These are phyloP conservation scores for Phoxinus phoxinus DNA, from an alignment of 2,113 vertebrate genomes.

Conservation along the genomic window DNA sequence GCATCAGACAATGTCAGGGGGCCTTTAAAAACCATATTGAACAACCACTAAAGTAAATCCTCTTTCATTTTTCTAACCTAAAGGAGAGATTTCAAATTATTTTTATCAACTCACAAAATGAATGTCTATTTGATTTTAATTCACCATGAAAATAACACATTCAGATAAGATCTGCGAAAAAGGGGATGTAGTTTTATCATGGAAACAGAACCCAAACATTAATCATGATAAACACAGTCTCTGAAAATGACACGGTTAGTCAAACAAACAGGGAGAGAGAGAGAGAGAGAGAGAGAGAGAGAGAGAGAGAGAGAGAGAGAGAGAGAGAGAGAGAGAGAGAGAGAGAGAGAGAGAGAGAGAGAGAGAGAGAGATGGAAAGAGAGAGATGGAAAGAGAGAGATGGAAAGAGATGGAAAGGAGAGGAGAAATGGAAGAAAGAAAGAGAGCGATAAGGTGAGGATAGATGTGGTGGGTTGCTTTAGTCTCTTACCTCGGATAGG, in stretches of 20 bases:
- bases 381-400: slow-evolving; percentile 1
- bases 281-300: background rate
- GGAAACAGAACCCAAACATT: slow-evolving; percentile 10
- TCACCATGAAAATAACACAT: background rate
- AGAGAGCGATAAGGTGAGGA: slow-evolving; percentile 80
- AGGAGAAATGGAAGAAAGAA: slow-evolving; percentile 50
- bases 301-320: background rate
- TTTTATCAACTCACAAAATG: background rate
- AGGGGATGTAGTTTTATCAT: slow-evolving; percentile 4
- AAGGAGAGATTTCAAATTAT: slow-evolving; percentile 55
- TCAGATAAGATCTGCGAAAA: slow-evolving; percentile 9
- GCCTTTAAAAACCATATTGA: background rate
- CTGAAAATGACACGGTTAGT: slow-evolving; percentile 36
- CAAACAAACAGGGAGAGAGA: slow-evolving; percentile 19
- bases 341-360: slow-evolving; percentile 53
- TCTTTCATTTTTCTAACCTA: background rate
- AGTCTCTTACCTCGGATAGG: slow-evolving; percentile 96
- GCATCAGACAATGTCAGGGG: background rate
- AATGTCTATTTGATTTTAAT: slow-evolving; percentile 9
- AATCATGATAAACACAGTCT: slow-evolving; percentile 27
- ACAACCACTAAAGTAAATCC: slow-evolving; percentile 58
- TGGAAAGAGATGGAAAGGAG: too few species aligned
- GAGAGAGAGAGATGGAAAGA: background rate
- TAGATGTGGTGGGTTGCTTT: slow-evolving; percentile 83
- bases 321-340: background rate